Base-by-base conservation (phyloP, 2,797 vertebrate species). In the Tiaroga cobitis region DNA sequence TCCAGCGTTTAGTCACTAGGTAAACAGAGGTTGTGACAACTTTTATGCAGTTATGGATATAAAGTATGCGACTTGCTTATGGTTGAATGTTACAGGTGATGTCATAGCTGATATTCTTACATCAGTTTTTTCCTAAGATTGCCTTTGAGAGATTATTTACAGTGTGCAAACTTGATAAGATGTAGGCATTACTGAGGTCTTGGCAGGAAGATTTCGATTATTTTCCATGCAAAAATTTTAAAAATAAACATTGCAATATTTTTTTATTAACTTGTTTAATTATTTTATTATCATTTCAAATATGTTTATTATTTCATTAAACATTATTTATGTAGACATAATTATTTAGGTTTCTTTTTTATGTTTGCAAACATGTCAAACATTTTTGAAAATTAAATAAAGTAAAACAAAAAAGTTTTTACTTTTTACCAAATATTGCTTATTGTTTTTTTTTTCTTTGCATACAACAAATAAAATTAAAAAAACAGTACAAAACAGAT, bases 1-100 rank as follows among this genome's bases (percentile, higher is more conserved):
- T 80, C 51, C 69, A 76, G 24, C 24, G 5, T 85, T 88, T 86
- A 79, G 54, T 46, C 65, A 86, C 32, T 39, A n/a, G 59, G 32
- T 81, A 88, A 80, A 65, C 82, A 73, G n/a, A 74, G 61, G 13
- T 63, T 67, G 3, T 63, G 41, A 68, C n/a, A 34, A 24, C 19
- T 4, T 80, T 34, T 49, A 46, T 80, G 19, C 19, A 6, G 11
- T 34, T 34, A 61, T 69, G 19, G 76, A 32, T 29, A 67, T 34
- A 68, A 51, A 63, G 16, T 34, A 77, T 21, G 43, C 70, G 63
- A 65, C 59, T 19, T 74, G 16, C 34, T 49, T 51, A n/a, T 70
- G 21, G 32, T 10, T 61, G 19, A 70, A 59, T 69, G 4, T 56
- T 77, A 41, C 26, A 24, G n/a, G 61, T 81, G 72, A 85, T 46